Conservation (phyloP, 1,140 invertebrate genomes). For the Pristionchus pacificus region DNA sequence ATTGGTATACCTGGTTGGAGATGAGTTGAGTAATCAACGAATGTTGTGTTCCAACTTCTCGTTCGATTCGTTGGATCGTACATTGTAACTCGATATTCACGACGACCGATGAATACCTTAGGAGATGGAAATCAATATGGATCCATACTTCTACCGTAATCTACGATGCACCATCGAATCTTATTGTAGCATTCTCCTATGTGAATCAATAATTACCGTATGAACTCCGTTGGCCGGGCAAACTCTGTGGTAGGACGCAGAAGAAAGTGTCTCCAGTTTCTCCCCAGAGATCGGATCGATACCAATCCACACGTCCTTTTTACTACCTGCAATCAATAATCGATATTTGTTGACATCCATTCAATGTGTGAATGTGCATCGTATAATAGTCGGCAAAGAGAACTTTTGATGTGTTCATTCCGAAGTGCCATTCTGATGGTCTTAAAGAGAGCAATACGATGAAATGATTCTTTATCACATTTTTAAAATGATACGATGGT, state of each 20-base stretch:
- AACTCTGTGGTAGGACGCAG: conserved; percentile 66
- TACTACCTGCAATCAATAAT: conserved; percentile 67
- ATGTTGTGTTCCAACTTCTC: conserved; percentile 91
- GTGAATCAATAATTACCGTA: no score
- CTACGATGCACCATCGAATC: not conserved
- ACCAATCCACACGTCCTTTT: conserved; percentile 89
- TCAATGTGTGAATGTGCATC: not conserved
- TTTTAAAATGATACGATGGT: no score
- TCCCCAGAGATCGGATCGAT: conserved; percentile 82
- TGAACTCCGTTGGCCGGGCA: conserved; percentile 61
- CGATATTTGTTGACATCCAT: no score
- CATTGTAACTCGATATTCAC: conserved; percentile 91
- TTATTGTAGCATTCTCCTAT: no score
- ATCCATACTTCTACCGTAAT: not conserved
- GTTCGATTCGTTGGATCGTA: conserved; percentile 76
- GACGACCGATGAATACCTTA: conserved; percentile 73
- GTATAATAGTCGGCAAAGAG: not conserved
- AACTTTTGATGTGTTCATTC: no score
- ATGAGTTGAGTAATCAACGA: conserved; percentile 66
- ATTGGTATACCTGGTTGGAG: conserved; percentile 59
- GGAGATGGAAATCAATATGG: no score
- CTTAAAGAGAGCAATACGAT: not conserved
- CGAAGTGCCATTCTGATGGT: no score
- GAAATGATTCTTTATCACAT: not conserved
- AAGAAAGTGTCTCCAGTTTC: conserved; percentile 62